Base-by-base conservation (phyloP, 1,140 invertebrate genomes). In the Arctopsyche grandis region DNA sequence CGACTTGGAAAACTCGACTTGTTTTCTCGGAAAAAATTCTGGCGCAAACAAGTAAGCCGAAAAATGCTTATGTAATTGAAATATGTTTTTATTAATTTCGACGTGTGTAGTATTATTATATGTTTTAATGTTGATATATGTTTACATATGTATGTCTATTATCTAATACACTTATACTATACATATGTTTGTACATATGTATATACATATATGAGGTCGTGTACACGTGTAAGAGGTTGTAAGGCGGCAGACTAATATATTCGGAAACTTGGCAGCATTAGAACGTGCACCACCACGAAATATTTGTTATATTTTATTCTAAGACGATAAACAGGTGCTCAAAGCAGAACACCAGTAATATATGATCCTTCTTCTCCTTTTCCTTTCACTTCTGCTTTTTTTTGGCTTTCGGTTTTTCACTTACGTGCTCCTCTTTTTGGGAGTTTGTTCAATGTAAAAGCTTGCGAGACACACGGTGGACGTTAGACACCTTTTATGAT, bases 311-410 rank as follows among this genome's bases (percentile, higher is more conserved):
- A 76, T 63, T 44, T 21, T 74, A 74, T 58, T 74, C 21, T 38
- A 21, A 76, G 74, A 76, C 56, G 38, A 76, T 76, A 76, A 76
- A 76, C 74, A 76, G 74, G 56, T 76, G 74, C 56, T 76, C 74
- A 58, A 76, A 76, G 38, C 74, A 76, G 56, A 38, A 58, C 26
- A 26, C 14, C 7, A 58, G 38, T 76, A 76, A 76, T 76, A 63
- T 76, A 76, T 58, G 74, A 63, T 76, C 48, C 26, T 76, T 63
- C 29, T 16, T 21, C 16, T 63, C 38, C 63, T 3, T 26, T 76
- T 76, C 63, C 26, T 22, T 76, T 38, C 46, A 21, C 19, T 76
- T 76, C 29, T 22, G 0, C 48, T 5, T 46, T n/a, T 66, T 66
- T 29, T 29, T 66, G 1, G 9, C 63, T 0, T 52, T 74, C 38